Evolutionary conservation across 2,113 vertebrate genomes (phyloP), one percentile per base, ranked within the genome.

Genomic region (Malaclemys terrapin): DNA sequence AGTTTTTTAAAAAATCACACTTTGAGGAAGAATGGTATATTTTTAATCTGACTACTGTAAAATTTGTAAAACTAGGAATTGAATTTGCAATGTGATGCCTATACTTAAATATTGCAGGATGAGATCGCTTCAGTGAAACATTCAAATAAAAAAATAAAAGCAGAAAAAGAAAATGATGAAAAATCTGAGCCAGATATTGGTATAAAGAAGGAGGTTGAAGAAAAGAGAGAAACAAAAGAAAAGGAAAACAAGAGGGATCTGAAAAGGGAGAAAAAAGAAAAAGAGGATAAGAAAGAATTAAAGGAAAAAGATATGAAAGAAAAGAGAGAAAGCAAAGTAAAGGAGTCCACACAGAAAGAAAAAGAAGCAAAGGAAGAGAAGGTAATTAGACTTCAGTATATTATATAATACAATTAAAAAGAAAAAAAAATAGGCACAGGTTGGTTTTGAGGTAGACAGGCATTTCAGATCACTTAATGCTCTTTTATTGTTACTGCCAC

Each of bases 321-420:
- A 91, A 99, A 99, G 94, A 99, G 98, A 96, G 99, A 99, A 94
- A 97, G 93, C 9, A 99, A 98, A 97, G 94, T 98, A 62, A 98
- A 98, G 95, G 99, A 99, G 94, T 97, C 98, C 9, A 96, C 98
- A n/a, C 96, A 98, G 76, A 99, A 98, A 98, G 98, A 98, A 83
- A 99, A 99, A 96, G 99, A 99, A 89, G 92, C 94, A 56, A 96
- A 99, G 97, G 96, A 99, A 98, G 98, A 99, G 97, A 98, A 98
- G 97, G 98, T 98, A 85, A 96, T 52, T 93, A 97, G 94, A 95
- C 95, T 90, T 90, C 90, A 88, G 92, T 88, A 47, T 90, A 85
- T 91, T 93, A 20, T 80, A 75, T 91, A 95, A 87, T 62, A 82
- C 85, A 96, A 69, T 93, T 53, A 3, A 24, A 52, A 29, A 10